Evolutionary conservation across 1,140 invertebrate species (phyloP), one percentile per base, ranked within the genome.

Genomic region (Brachionus rotundiformis): DNA sequence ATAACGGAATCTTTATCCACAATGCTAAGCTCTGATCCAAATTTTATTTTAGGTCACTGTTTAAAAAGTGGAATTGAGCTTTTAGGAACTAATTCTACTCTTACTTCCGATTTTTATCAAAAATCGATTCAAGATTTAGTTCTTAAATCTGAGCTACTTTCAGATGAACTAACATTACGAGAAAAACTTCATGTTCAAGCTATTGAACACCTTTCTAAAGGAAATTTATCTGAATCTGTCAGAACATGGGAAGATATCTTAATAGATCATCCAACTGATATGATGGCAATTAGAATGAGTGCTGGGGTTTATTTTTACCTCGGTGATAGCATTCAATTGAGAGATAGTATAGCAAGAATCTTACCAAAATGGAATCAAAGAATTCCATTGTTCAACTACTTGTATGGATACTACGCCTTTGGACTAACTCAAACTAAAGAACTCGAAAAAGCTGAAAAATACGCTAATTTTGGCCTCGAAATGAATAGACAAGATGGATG

Each of bases 331-430:
- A 81, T 81, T 13, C 84, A 88, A 82, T 89, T 90, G 84, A 84
- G 88, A 80, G 89, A 90, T 83, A 89, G 89, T 25, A 84, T 91
- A 19, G 89, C 87, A 29, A 83, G 89, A 33, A 88, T 90, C 13
- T 82, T 90, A 49, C 85, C 88, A 5, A 83, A 87, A 27, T 90
- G 90, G 89, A 85, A 86, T 39, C 68, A 83, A 19, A 82, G 84
- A 16, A 85, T 85, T 75, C 90, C 89, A 4, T 85, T 89, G 11
- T 89, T 90, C 83, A 89, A 89, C 29, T 90, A 90, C 83, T 83
- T 91, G 4, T 84, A 89, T 82, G 90, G 90, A 27, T 90, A 91
- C 89, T 87, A 90, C 82, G 89, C 90, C 0, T 91, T 91, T 87
- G 90, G 90, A 0, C 83, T 90, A 27, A 90, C 88, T 68, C 90